Evolutionary conservation across 1,140 invertebrate genomes (phyloP).

Genomic region (Caenorhabditis tropicalis): DNA sequence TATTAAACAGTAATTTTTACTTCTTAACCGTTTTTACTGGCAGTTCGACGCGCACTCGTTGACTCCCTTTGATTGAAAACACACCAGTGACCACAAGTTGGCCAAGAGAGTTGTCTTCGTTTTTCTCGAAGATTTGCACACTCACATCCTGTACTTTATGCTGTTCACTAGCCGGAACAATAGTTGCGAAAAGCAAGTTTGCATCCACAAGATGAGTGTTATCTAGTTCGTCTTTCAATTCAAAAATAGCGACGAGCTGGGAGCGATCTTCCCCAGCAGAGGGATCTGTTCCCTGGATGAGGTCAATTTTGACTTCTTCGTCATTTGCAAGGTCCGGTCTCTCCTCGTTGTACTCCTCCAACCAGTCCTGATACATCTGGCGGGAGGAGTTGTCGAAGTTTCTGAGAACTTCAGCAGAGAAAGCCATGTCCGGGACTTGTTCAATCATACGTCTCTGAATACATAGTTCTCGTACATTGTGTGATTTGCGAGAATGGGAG

Average conservation of each 20-base stretch:
- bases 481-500: too few species aligned
- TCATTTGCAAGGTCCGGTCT: background rate
- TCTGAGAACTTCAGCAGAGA: too few species aligned
- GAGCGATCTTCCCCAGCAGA: background rate
- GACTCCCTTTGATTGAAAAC: background rate
- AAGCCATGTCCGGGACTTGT: background rate
- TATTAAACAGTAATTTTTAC: too few species aligned
- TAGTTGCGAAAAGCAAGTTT: background rate
- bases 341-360: background rate
- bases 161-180: background rate
- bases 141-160: background rate
- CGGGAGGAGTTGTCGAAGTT: background rate
- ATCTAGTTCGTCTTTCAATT: background rate
- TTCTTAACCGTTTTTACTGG: background rate
- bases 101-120: background rate
- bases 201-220: background rate
- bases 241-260: background rate
- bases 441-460: background rate
- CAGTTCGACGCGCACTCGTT: background rate
- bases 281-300: background rate
- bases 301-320: background rate
- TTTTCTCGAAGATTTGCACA: conserved; percentile 4
- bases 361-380: background rate
- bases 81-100: background rate
- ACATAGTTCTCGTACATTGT: background rate